Conservation (phyloP, 2,797 vertebrate genomes). For the Sebastiscus albofasciatus region DNA sequence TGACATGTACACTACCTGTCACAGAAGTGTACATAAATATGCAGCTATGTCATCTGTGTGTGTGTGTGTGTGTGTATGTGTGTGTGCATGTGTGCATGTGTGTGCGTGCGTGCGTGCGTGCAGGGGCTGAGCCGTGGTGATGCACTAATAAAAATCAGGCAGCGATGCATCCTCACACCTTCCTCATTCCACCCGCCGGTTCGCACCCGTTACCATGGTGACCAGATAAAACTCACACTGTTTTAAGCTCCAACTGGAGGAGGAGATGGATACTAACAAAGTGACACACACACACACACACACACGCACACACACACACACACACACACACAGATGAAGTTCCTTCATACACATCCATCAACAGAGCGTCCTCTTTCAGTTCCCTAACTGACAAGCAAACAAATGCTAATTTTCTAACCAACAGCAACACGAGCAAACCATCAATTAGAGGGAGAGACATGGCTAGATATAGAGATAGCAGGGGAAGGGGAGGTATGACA, state of each 20-base stretch:
- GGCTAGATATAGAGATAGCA: constrained; percentile 56
- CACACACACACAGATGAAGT: constrained; percentile 49
- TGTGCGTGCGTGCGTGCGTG: constrained; percentile 16
- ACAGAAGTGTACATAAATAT: constrained; percentile 19
- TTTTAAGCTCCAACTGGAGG: constrained; percentile 89
- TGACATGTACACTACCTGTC: constrained; percentile 3
- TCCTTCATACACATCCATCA: constrained; percentile 58
- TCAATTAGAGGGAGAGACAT: constrained; percentile 60
- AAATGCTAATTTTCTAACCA: constrained; percentile 74
- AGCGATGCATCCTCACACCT: constrained; percentile 85
- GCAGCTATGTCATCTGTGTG: constrained; percentile 9
- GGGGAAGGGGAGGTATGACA: constrained; percentile 51
- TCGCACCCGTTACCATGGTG: constrained; percentile 93
- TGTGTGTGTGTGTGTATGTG: constrained; percentile 1
- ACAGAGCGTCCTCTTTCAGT: constrained; percentile 58
- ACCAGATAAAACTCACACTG: constrained; percentile 98
- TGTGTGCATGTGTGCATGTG: constrained; percentile 6
- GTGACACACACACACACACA: constrained; percentile 49
- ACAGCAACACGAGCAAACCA: constrained; percentile 62
- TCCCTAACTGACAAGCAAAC: constrained; percentile 71
- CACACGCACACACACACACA: constrained; percentile 35
- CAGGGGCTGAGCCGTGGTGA: constrained; percentile 64
- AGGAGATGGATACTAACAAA: constrained; percentile 79
- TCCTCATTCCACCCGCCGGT: constrained; percentile 78
- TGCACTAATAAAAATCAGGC: constrained; percentile 84